Percentiles rank a stretch among this genome's conserved stretches.
phyloP scores from a whole-genome alignment of 1,140 invertebrate genomes.

The Drosophila pseudoobscura region DNA sequence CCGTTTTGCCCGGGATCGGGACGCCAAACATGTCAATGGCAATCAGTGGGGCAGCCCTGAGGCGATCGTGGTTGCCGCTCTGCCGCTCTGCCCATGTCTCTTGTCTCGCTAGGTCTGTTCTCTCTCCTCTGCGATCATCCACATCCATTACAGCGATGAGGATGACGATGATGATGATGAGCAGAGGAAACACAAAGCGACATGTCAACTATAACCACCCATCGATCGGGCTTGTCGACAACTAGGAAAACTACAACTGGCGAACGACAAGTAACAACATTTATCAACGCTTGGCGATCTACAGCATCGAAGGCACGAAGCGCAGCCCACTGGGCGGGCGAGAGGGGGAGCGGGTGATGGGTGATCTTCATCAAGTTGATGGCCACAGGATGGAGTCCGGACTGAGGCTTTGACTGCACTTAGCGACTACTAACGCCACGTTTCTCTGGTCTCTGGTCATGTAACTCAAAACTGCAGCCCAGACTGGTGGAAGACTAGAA shows the following conservation, averaged over 20 bases:
- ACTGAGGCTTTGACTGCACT: slow-evolving; percentile 55
- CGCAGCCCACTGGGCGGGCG: slow-evolving; percentile 25
- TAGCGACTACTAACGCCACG: slow-evolving; percentile 78
- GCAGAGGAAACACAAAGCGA: slow-evolving; percentile 66
- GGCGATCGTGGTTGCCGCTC: slow-evolving; percentile 27
- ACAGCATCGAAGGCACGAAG: slow-evolving; percentile 69
- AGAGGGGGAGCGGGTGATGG: slow-evolving; percentile 11
- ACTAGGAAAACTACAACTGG: slow-evolving; percentile 58
- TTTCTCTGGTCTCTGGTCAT: slow-evolving; percentile 49
- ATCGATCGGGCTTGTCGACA: slow-evolving; percentile 71
- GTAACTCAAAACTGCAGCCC: slow-evolving; percentile 60
- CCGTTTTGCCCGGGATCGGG: slow-evolving; percentile 36
- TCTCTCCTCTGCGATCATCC: no score
- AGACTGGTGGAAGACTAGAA: no score
- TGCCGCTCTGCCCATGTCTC: not conserved
- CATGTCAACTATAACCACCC: slow-evolving; percentile 81
- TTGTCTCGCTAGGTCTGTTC: no score
- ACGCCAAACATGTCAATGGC: slow-evolving; percentile 21
- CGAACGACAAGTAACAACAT: slow-evolving; percentile 81
- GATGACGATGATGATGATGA: slow-evolving; percentile 48
- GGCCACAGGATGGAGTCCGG: slow-evolving; percentile 38
- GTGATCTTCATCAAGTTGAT: slow-evolving; percentile 63
- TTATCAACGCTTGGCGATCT: slow-evolving; percentile 78
- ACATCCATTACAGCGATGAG: not conserved
- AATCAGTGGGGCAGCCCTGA: slow-evolving; percentile 19